Percentiles rank a stretch among this genome's conserved stretches.
Conservation (phyloP, 2,797 vertebrate species). For the Hoplostethus mediterraneus region DNA sequence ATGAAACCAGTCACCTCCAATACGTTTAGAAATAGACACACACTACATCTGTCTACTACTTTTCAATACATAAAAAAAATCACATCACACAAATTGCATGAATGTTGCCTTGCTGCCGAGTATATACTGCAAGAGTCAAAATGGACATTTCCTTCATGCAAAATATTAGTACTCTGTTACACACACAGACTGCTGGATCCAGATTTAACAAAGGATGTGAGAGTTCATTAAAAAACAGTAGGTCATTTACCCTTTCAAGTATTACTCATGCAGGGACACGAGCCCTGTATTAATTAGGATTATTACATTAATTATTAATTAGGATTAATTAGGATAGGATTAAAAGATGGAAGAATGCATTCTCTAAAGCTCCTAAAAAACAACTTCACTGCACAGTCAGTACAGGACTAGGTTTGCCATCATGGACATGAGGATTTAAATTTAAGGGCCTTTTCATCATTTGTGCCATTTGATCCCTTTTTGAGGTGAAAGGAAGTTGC, state of each 20-base stretch:
- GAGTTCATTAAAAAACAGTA: not conserved
- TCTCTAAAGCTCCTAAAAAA: not conserved
- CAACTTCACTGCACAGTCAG: not conserved
- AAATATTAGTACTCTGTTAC: too few species aligned
- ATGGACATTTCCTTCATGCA: too few species aligned
- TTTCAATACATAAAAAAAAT: not conserved
- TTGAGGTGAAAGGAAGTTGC: too few species aligned
- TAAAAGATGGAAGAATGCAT: not conserved
- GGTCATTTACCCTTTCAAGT: not conserved
- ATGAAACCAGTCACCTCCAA: not conserved
- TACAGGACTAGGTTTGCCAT: not conserved
- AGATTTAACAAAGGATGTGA: not conserved
- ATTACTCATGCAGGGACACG: not conserved
- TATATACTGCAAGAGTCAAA: not conserved
- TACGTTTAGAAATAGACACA: not conserved
- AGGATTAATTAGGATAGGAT: too few species aligned
- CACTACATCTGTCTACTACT: not conserved
- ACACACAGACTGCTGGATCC: not conserved
- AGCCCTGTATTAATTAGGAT: not conserved
- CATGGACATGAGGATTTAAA: not conserved
- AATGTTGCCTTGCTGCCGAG: not conserved
- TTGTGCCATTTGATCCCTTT: not conserved
- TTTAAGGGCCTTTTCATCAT: not conserved
- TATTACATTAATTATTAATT: too few species aligned
- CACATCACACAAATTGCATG: not conserved